A percentile compares a stretch with the other conserved stretches of the same genome.
phyloP scores from a whole-genome alignment of 2,113 vertebrate species.

The Caretta caretta region DNA sequence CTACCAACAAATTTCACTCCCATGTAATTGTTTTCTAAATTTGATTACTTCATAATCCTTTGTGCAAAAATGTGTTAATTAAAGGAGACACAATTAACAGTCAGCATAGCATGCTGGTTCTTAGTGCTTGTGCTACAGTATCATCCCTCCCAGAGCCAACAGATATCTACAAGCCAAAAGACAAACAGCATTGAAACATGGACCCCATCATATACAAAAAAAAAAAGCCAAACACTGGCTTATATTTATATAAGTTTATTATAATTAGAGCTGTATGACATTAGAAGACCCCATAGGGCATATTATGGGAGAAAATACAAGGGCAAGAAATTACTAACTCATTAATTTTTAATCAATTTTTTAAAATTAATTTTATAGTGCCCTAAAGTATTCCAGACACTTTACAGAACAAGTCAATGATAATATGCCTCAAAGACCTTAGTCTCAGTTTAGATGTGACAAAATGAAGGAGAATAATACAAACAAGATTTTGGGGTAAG shows the following conservation, averaged over 20 bases:
- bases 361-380: background rate
- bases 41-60: slow-evolving; percentile 27
- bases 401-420: background rate
- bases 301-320: background rate
- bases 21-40: background rate
- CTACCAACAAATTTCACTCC: background rate
- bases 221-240: accelerated
- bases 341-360: background rate
- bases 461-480: background rate
- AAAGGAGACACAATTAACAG: background rate
- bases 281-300: background rate
- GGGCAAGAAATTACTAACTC: background rate
- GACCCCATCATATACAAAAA: background rate
- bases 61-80: background rate
- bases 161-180: background rate
- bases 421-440: background rate
- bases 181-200: background rate
- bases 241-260: background rate
- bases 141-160: background rate
- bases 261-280: background rate
- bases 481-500: background rate
- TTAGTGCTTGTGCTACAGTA: background rate
- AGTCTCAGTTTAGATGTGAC: background rate
- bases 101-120: background rate
- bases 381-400: background rate